Evolutionary conservation across 2,888 invertebrate species (phyloP).

Genomic region (Agriopis aurantiaria): DNA sequence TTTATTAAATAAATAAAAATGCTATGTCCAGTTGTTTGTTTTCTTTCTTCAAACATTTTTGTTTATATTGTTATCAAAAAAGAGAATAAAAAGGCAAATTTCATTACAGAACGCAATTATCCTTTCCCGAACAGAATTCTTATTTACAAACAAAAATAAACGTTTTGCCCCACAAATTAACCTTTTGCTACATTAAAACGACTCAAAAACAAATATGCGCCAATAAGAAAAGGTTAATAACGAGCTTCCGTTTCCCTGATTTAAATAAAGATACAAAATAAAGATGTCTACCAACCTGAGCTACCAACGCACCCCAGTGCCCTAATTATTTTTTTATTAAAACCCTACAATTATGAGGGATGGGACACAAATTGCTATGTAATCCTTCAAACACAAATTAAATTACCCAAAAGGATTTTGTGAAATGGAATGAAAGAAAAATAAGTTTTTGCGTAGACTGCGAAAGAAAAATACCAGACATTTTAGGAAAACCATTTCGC

Average conservation of each 20-base stretch:
- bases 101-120: too few species aligned
- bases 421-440: constrained; percentile 43
- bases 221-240: constrained; percentile 23
- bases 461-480: neutral
- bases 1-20: too few species aligned
- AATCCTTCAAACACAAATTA: constrained; percentile 51
- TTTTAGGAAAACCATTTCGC: neutral
- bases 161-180: constrained; percentile 3
- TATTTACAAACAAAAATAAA: too few species aligned
- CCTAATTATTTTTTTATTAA: constrained; percentile 39
- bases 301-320: constrained; percentile 6
- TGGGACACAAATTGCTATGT: constrained; percentile 48
- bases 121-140: too few species aligned
- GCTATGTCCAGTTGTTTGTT: too few species aligned
- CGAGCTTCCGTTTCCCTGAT: constrained; percentile 11
- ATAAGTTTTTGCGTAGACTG: constrained; percentile 4
- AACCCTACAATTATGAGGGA: constrained; percentile 44
- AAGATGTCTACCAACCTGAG: constrained; percentile 23
- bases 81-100: too few species aligned
- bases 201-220: constrained; percentile 10
- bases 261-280: constrained; percentile 20
- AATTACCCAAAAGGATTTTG: constrained; percentile 49
- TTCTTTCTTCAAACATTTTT: too few species aligned
- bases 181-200: too few species aligned
- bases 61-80: too few species aligned